These are phyloP conservation scores for Myiopsitta monachus DNA, from an alignment of 2,113 vertebrate species.

Conservation along the genomic window DNA sequence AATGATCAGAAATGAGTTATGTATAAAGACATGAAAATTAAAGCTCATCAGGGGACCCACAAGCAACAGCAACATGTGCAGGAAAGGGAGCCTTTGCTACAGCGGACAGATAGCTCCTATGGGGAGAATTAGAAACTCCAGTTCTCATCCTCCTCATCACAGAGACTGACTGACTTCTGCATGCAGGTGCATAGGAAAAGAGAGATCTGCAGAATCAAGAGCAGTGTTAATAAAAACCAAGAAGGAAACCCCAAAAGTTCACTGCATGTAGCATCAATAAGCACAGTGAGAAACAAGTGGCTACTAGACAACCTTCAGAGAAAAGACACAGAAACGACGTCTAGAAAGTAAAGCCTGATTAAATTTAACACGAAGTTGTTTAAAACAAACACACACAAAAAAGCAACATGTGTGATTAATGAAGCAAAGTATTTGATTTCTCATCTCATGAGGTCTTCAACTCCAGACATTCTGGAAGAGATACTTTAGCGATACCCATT, in stretches of 20 bases:
- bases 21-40: neutral
- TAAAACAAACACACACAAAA: neutral
- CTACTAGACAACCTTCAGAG: slow-evolving; percentile 1
- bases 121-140: neutral
- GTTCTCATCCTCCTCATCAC: neutral
- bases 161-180: neutral
- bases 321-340: neutral
- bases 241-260: neutral
- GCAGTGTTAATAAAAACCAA: neutral
- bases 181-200: neutral
- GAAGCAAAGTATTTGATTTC: slow-evolving; percentile 6
- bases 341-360: slow-evolving; percentile 9
- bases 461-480: neutral
- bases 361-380: neutral
- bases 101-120: neutral
- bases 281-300: neutral
- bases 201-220: slow-evolving; percentile 1
- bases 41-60: neutral
- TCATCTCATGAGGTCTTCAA: neutral
- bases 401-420: neutral
- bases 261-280: slow-evolving; percentile 11
- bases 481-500: neutral
- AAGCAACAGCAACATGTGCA: neutral
- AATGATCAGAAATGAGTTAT: neutral
- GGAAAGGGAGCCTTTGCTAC: neutral